phyloP scores from a whole-genome alignment of 1,140 invertebrate genomes.

The Seison nebaliae region DNA sequence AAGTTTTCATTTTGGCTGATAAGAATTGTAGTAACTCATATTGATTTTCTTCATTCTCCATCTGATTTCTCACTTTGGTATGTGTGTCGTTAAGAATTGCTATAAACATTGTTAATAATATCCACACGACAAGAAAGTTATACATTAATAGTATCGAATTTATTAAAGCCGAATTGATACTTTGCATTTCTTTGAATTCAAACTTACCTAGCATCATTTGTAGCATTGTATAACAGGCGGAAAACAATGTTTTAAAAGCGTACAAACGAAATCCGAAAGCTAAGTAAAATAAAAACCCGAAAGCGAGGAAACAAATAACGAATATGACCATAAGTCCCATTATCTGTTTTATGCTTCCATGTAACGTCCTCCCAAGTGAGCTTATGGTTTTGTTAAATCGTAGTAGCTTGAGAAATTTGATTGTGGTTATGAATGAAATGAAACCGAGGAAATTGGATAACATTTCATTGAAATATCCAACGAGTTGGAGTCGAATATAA shows the following conservation, averaged over 20 bases:
- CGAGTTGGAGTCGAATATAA: constrained; percentile 21
- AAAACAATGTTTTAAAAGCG: no score
- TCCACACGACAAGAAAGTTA: constrained; percentile 16
- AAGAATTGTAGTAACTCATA: constrained; percentile 8
- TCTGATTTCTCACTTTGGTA: constrained; percentile 15
- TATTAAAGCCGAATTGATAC: constrained; percentile 9
- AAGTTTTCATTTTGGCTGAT: constrained; percentile 2
- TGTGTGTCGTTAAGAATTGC: constrained; percentile 16
- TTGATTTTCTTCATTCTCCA: constrained; percentile 1
- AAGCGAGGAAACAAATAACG: constrained; percentile 7
- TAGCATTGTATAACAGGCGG: constrained; percentile 6
- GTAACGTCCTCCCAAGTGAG: neutral
- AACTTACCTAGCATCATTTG: constrained; percentile 10
- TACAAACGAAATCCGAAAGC: constrained; percentile 2
- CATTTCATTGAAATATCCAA: constrained; percentile 4
- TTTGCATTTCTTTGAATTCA: constrained; percentile 2
- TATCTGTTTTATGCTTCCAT: neutral
- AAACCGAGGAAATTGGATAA: constrained; percentile 1
- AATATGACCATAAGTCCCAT: constrained; percentile 1
- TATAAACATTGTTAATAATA: constrained; percentile 18
- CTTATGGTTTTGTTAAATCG: constrained; percentile 6
- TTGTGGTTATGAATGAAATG: constrained; percentile 2
- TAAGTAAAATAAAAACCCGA: constrained; percentile 1
- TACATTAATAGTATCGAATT: constrained; percentile 16
- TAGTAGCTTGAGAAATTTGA: constrained; percentile 10